Base-by-base conservation (phyloP, 2,797 vertebrate species). In the Anabas testudineus region DNA sequence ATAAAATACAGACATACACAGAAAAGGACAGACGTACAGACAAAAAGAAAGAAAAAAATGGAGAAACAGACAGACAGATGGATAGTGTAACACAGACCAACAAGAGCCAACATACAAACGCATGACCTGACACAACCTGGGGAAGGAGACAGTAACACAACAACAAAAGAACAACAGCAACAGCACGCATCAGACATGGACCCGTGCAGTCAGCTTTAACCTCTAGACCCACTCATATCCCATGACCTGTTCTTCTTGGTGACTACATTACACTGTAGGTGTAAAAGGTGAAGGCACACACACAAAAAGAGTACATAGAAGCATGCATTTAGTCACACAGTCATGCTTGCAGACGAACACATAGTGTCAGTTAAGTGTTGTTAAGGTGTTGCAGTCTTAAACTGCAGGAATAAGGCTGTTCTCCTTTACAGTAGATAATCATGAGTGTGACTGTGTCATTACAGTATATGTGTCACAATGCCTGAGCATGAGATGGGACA, bases 41-140 rank as follows among this genome's bases (percentile, higher is more conserved):
- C 67, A 80, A 24, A 71, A 37, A 76, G 28, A 45, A 59, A 46
- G 30, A 48, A 66, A 39, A 65, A 47, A 59, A 58, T 32, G 63
- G 26, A 80, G 24, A 82, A 43, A 78, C 26, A 84, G 58, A 82
- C 48, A 90, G 34, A 84, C 61, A 79, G 75, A 88, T 87, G 82
- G 87, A 80, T 48, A 85, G 84, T 88, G 87, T 89, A 74, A 91
- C 90, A 87, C 78, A 86, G 69, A 93, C 88, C 88, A 74, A 92
- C 90, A 90, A 91, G 83, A 92, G 82, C 83, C 83, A 88, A 90
- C 76, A 74, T 87, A 93, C 90, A 92, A 87, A 90, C 71, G 85
- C 86, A 93, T 87, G 90, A 92, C 81, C 88, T 90, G 83, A 88
- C 86, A 93, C 78, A 92, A 93, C 91, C 92, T 93, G 88, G 76